Evolutionary conservation across 2,888 invertebrate genomes (phyloP), one percentile per base, ranked within the genome.

Genomic region (Patella caerulea): DNA sequence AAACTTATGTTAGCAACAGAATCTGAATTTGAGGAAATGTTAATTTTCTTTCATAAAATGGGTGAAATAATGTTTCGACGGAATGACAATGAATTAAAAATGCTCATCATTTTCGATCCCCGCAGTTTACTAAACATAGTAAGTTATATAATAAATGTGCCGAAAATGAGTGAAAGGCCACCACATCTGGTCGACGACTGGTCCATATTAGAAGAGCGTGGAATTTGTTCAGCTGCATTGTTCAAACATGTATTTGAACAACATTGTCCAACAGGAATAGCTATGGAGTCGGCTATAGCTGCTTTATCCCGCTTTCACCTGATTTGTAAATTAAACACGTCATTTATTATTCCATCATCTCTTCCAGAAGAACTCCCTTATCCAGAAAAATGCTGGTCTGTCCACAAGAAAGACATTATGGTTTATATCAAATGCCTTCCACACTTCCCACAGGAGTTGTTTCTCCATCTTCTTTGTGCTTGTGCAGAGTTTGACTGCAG

Each of bases 11-110:
- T 84, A n/a, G 70, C 69, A 12, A 78, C 75, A 17, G 59, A 74
- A 4, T 80, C 79, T 3, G 82, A 85, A 55, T 74, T 85, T 12
- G 80, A 83, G 59, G 82, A 83, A 65, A 73, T 85, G 71, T 74
- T 85, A 65, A 55, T 71, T 29, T 79, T 81, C 65, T 85, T 85
- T 74, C 78, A 79, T 29, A 78, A 79, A 65, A 76, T 78, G 15
- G 85, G 85, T 24, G 85, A 85, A 78, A 79, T 83, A 19, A 79
- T 85, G 52, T 84, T 84, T 76, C 82, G 80, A 69, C 75, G 80
- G 4, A 78, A 83, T 65, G 82, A 82, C 74, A 83, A 83, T 59
- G 81, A 80, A 52, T 82, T 83, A 70, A 81, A 81, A 54, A 78
- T 81, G 71, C 71, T 85, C 29, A 81, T 85, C 9, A 81, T 85